Evolutionary conservation across 2,113 vertebrate genomes (phyloP).

Genomic region (Leucosticte australis): DNA sequence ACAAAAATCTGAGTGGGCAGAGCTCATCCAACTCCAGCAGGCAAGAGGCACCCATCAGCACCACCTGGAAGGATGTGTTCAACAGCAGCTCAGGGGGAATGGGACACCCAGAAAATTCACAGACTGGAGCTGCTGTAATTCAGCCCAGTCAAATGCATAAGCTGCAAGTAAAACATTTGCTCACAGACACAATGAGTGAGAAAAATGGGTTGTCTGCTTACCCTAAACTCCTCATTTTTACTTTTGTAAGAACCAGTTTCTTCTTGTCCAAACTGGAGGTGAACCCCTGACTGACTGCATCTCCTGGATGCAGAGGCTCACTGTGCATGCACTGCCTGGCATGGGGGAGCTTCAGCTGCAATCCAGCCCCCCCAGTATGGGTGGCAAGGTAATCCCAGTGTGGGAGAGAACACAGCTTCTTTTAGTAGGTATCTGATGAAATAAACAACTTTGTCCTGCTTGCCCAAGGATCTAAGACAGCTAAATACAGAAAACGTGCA

Average conservation of each 20-base stretch:
- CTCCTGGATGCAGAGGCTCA: accelerated
- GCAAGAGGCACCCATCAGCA: not conserved
- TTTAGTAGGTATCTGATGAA: not conserved
- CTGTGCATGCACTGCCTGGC: not conserved
- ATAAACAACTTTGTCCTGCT: not conserved
- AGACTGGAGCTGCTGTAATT: not conserved
- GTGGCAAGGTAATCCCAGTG: not conserved
- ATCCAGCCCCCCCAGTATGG: accelerated
- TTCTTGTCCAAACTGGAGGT: accelerated
- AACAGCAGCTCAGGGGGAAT: not conserved
- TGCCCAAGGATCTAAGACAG: not conserved
- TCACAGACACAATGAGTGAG: not conserved
- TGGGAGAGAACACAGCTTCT: not conserved
- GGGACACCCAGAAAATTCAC: not conserved
- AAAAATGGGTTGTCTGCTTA: not conserved
- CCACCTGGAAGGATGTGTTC: not conserved
- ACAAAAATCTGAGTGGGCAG: not conserved
- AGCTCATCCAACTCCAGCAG: not conserved
- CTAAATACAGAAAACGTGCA: not conserved
- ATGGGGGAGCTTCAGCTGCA: not conserved
- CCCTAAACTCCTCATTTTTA: not conserved
- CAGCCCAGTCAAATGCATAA: not conserved
- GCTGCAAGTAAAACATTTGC: not conserved
- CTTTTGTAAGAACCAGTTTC: not conserved
- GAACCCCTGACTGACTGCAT: not conserved